Evolutionary conservation across 2,888 invertebrate species (phyloP).

Genomic region (Graphium colonna): DNA sequence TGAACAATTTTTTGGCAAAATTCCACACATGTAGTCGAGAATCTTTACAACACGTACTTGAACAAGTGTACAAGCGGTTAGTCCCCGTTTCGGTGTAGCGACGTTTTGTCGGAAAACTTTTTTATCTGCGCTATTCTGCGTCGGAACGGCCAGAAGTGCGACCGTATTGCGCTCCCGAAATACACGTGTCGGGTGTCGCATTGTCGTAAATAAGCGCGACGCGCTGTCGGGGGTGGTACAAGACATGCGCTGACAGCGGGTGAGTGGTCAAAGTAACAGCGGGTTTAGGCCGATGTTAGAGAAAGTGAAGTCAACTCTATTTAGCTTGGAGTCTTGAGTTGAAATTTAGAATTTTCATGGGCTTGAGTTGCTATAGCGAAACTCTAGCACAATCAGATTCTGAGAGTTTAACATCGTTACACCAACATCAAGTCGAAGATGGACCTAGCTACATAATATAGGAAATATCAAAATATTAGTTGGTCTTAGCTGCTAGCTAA

Average conservation of each 20-base stretch:
- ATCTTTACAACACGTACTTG: not conserved
- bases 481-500: too few species aligned
- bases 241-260: slow-evolving; percentile 5
- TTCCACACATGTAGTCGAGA: too few species aligned
- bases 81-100: slow-evolving; percentile 1
- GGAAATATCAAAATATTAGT: not conserved
- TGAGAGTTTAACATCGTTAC: too few species aligned
- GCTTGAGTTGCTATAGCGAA: too few species aligned
- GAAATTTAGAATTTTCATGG: too few species aligned
- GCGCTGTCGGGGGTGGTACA: slow-evolving; percentile 44
- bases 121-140: slow-evolving; percentile 25
- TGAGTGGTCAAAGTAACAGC: not conserved
- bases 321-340: too few species aligned
- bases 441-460: too few species aligned
- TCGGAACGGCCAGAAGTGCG: not conserved
- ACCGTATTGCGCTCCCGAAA: slow-evolving; percentile 35
- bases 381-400: too few species aligned
- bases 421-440: too few species aligned
- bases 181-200: slow-evolving; percentile 30
- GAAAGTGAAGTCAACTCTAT: too few species aligned
- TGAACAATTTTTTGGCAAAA: too few species aligned
- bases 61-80: not conserved
- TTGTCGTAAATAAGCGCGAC: slow-evolving; percentile 34
- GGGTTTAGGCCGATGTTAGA: not conserved
- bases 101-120: not conserved